These are phyloP conservation scores for Drosophila anomelani DNA, from an alignment of 2,888 invertebrate species.

Conservation along the genomic window DNA sequence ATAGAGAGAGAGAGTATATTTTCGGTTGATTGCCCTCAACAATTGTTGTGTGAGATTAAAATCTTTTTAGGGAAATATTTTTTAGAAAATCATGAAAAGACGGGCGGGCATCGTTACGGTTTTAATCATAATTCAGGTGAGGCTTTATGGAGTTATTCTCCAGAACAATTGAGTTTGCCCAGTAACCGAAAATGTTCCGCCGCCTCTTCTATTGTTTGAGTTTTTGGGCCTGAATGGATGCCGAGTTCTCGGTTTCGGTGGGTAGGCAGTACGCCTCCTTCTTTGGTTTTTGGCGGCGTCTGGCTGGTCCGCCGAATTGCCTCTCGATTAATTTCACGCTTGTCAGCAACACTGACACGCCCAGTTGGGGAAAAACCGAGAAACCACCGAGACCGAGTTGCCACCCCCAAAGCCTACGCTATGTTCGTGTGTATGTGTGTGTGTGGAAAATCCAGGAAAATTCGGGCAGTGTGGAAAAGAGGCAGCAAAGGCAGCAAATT, in stretches of 20 bases:
- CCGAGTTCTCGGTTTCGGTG: neutral
- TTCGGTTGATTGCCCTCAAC: conserved; percentile 1
- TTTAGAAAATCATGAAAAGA: neutral
- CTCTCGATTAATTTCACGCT: conserved; percentile 81
- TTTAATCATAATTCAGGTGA: conserved; percentile 20
- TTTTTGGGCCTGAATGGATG: conserved; percentile 22
- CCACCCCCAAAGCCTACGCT: conserved; percentile 10
- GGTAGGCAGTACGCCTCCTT: neutral
- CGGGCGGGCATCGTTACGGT: too few species aligned
- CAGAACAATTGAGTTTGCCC: conserved; percentile 18
- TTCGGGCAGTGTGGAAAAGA: neutral
- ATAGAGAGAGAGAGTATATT: neutral
- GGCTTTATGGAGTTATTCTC: neutral
- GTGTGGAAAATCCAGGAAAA: conserved; percentile 12
- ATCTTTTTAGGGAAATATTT: neutral
- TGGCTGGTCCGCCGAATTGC: conserved; percentile 65
- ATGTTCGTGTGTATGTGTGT: neutral
- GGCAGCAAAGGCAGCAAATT: conserved; percentile 62
- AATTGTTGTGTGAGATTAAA: neutral
- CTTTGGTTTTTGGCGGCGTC: conserved; percentile 6
- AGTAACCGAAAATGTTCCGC: conserved; percentile 4
- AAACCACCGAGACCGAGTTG: conserved; percentile 1
- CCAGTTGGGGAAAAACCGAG: conserved; percentile 43
- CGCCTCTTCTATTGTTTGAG: conserved; percentile 28
- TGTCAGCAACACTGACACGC: conserved; percentile 76